Evolutionary conservation across 1,140 invertebrate genomes (phyloP), one percentile per base, ranked within the genome.

Genomic region (Drosophila neocordata): DNA sequence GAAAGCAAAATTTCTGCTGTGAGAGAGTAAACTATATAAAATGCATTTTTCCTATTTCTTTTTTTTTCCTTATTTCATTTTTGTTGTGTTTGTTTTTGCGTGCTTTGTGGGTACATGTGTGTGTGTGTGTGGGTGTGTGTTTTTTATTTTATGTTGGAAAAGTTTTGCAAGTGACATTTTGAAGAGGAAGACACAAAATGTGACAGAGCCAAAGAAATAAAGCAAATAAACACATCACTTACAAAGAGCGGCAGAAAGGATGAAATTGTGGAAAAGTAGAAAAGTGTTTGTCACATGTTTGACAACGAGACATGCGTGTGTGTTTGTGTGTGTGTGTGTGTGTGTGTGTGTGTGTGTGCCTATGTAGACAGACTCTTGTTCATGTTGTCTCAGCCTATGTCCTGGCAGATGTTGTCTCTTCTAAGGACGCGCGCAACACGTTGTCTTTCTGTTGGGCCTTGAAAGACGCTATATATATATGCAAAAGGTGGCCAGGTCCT

Each of bases 171-270:
- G 37, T 72, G 76, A 71, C 76, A 72, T 67, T 62, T 64, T 34
- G 44, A 15, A 34, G 48, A 52, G 27, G 53, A 67, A 73, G 20
- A 62, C 56, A 70, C 69, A 84, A 87, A 78, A 34, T 56, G 53
- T 72, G 63, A 59, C 56, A 79, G 41, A 69, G 74, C 66, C 84
- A 69, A 65, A 63, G 57, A 80, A 87, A 73, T 79, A 80, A 74
- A 87, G 81, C 85, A 89, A 85, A 89, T 89, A 89, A 89, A 89
- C 85, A 89, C 85, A 83, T 81, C 81, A 55, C 67, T 75, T 77
- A 76, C 69, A 73, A 1, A 31, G 55, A 34, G 61, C 56, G 59
- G 15, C 62, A 64, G 20, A 58, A 24, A 41, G 57, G 44, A 20
- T 13, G 48, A 22, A 27, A 31, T 31, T 31, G 27, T 22, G 51